A percentile compares a stretch with the other conserved stretches of the same genome.
Conservation (phyloP, 2,113 vertebrate species). For the Hemichromis elongatus region DNA sequence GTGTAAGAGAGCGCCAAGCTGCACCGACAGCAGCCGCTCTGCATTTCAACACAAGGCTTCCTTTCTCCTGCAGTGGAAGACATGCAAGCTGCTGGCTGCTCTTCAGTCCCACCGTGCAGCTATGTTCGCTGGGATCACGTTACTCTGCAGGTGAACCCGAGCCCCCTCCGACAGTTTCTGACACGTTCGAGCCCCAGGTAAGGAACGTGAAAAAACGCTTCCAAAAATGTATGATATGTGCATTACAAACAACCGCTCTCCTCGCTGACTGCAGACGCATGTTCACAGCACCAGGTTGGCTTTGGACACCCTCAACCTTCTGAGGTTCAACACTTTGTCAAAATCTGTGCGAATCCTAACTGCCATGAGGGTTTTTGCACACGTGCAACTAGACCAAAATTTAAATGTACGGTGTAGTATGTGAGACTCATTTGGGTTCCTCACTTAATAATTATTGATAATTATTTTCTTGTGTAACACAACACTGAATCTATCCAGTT, state of each 20-base stretch:
- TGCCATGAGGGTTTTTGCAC: neutral
- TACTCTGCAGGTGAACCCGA: neutral
- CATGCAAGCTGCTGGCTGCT: slow-evolving; percentile 19
- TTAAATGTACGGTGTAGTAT: neutral
- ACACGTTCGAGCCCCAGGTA: neutral
- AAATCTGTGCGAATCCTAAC: neutral
- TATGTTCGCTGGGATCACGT: neutral
- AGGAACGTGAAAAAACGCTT: neutral
- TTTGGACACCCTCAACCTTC: neutral
- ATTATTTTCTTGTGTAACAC: neutral
- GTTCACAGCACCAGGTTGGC: neutral
- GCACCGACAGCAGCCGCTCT: slow-evolving; percentile 32
- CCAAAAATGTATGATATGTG: neutral
- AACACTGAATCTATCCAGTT: neutral
- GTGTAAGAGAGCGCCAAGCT: neutral
- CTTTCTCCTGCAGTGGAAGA: slow-evolving; percentile 39
- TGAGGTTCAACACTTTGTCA: neutral
- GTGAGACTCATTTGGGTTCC: neutral
- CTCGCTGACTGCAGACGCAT: neutral
- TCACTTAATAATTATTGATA: neutral
- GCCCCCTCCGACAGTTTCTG: neutral
- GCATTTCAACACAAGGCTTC: slow-evolving; percentile 31
- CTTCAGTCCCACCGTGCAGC: slow-evolving; percentile 13
- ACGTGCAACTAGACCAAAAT: neutral
- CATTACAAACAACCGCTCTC: neutral